A percentile compares a stretch with the other conserved stretches of the same genome.
Conservation (phyloP, 2,797 vertebrate genomes). For the Poeciliopsis infans region DNA sequence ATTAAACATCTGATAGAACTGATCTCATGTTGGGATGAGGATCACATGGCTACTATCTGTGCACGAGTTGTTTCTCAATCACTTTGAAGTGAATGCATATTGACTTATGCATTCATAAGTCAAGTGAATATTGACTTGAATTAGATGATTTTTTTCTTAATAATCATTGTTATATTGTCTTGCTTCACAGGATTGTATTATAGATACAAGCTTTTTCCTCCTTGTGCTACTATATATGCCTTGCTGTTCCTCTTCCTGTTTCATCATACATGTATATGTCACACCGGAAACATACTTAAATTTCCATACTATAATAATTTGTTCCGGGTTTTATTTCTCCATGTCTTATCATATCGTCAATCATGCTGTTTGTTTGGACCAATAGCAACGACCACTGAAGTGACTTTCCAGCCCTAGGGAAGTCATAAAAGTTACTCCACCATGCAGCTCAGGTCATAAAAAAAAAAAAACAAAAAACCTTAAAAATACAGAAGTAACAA, state of each 20-base stretch:
- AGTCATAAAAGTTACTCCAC: not conserved
- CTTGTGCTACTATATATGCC: not conserved
- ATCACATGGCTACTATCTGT: constrained; percentile 5
- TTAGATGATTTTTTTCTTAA: not conserved
- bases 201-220: not conserved
- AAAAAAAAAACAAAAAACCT: not conserved
- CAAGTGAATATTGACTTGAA: not conserved
- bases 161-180: not conserved
- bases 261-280: not conserved
- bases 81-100: not conserved
- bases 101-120: not conserved
- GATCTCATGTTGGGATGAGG: constrained; percentile 4
- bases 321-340: not conserved
- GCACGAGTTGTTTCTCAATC: not conserved
- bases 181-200: not conserved
- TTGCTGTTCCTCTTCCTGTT: not conserved
- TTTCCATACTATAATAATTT: not conserved
- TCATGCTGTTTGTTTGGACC: not conserved
- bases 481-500: not conserved
- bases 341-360: not conserved
- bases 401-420: not conserved
- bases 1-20: constrained; percentile 33
- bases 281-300: not conserved
- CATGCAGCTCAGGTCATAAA: not conserved
- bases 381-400: not conserved